Conservation (phyloP, 2,113 vertebrate species). For the Mastomys natalensis region DNA sequence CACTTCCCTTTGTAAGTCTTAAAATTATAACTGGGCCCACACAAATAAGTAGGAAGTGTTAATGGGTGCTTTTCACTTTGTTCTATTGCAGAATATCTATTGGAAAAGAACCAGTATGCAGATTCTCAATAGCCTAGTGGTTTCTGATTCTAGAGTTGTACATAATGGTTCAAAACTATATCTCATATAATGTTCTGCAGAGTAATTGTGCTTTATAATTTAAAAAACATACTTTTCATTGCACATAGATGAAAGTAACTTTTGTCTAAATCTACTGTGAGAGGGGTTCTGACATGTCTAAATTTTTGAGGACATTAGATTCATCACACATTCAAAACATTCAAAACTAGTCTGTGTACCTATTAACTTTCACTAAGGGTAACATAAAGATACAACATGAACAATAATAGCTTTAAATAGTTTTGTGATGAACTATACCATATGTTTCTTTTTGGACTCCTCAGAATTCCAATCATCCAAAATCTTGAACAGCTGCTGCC, state of each 20-base stretch:
- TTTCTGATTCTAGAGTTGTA: not conserved
- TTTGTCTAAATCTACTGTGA: not conserved
- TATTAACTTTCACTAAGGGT: slow-evolving; percentile 63
- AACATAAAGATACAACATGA: slow-evolving; percentile 36
- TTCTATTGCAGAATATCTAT: slow-evolving; percentile 25
- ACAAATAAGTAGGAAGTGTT: slow-evolving; percentile 60
- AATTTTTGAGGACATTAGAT: not conserved
- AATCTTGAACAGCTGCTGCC: slow-evolving; percentile 69
- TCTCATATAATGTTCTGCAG: not conserved
- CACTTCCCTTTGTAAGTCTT: slow-evolving; percentile 57
- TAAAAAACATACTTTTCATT: not conserved
- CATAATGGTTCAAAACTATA: not conserved
- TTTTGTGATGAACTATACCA: slow-evolving; percentile 57
- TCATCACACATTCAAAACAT: not conserved
- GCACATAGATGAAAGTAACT: not conserved
- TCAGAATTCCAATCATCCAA: slow-evolving; percentile 44
- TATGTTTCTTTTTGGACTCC: slow-evolving; percentile 75
- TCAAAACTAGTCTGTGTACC: not conserved
- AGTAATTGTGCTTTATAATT: not conserved
- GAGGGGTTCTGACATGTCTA: not conserved
- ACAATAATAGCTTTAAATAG: slow-evolving; percentile 52
- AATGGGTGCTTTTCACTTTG: slow-evolving; percentile 56
- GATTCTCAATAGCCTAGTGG: not conserved
- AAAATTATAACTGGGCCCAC: slow-evolving; percentile 57
- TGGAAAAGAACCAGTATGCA: not conserved